Percentiles rank a stretch among this genome's conserved stretches.
These are phyloP conservation scores for Cepphus grylle DNA, from an alignment of 2,113 vertebrate genomes.

Conservation along the genomic window DNA sequence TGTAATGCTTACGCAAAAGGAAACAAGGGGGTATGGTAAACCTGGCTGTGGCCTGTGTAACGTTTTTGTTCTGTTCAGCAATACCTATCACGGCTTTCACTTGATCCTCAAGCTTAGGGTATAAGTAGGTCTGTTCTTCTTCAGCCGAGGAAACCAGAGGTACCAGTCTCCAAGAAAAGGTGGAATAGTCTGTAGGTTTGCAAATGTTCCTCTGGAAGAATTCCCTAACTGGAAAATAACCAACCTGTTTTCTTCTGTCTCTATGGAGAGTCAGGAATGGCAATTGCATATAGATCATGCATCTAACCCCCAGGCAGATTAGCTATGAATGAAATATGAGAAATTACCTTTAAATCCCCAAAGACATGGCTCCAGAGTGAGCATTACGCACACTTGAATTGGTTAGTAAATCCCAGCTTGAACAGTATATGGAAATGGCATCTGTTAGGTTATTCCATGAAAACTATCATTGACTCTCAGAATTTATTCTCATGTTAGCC, in stretches of 20 bases:
- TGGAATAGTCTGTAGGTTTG: neutral
- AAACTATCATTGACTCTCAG: neutral
- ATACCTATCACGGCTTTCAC: neutral
- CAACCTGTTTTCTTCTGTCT: neutral
- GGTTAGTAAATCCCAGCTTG: neutral
- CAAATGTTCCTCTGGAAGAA: neutral
- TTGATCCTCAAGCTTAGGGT: no score
- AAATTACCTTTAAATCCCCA: neutral
- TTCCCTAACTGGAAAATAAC: neutral
- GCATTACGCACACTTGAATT: neutral
- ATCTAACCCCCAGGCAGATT: neutral
- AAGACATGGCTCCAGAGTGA: neutral
- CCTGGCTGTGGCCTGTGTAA: neutral
- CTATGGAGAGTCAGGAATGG: neutral
- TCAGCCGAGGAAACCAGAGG: neutral
- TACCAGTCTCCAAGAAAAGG: neutral
- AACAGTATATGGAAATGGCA: neutral
- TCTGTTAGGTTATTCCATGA: neutral
- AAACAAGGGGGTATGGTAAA: neutral
- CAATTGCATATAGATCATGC: neutral
- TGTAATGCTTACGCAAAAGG: neutral
- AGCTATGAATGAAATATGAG: neutral
- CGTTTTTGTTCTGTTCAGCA: neutral
- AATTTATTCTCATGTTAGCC: neutral
- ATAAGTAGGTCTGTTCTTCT: neutral